Percentiles rank a stretch among this genome's conserved stretches.
Evolutionary conservation across 1,140 invertebrate genomes (phyloP).

Genomic region (Babylonia areolata): DNA sequence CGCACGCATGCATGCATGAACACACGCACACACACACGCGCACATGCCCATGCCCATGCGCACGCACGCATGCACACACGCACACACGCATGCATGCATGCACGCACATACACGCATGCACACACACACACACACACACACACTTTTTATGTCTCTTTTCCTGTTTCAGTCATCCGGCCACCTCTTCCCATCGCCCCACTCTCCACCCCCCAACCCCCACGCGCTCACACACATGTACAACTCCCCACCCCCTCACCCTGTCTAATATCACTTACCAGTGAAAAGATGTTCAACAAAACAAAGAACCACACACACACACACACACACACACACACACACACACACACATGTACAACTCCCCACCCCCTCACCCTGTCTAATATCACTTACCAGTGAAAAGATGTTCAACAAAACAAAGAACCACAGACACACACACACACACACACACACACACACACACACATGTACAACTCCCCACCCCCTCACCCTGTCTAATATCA

Average conservation of each 20-base stretch:
- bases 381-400: no score
- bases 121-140: conserved; percentile 28
- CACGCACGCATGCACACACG: conserved; percentile 14
- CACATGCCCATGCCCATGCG: not conserved
- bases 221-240: not conserved
- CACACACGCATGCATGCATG: not conserved
- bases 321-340: conserved; percentile 1
- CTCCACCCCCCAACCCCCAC: no score
- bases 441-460: conserved; percentile 3
- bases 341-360: not conserved
- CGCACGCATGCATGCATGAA: not conserved
- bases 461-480: not conserved
- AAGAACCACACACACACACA: no score
- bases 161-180: no score
- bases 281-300: no score
- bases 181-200: no score
- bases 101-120: not conserved
- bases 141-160: not conserved
- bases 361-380: no score
- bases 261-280: no score
- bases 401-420: no score
- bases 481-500: no score
- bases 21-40: not conserved
- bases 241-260: no score
- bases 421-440: no score